Evolutionary conservation across 2,888 invertebrate species (phyloP).

Genomic region (Caenorhabditis drosophilae): DNA sequence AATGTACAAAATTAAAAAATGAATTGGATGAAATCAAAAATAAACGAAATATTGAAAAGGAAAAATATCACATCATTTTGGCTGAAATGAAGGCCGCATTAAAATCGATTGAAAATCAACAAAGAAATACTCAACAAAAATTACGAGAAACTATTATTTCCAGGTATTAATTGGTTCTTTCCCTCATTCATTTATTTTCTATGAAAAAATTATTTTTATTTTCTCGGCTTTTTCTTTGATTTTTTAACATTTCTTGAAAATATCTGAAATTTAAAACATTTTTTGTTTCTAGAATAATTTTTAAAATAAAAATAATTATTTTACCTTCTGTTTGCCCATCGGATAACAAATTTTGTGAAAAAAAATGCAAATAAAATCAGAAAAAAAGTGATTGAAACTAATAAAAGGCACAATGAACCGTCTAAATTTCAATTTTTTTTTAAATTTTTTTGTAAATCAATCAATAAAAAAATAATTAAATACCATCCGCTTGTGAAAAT

Average conservation of each 20-base stretch:
- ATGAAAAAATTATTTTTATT: no score
- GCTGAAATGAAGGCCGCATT: slow-evolving; percentile 15
- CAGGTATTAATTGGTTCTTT: no score
- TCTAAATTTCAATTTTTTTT: no score
- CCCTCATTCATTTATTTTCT: no score
- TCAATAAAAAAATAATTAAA: no score
- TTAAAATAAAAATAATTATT: not conserved
- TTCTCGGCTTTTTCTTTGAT: no score
- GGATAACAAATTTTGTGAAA: slow-evolving; percentile 30
- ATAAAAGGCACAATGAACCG: slow-evolving; percentile 29
- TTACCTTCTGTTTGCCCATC: slow-evolving; percentile 10
- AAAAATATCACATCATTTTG: slow-evolving; percentile 15
- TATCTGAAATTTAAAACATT: no score
- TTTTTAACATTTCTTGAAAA: no score
- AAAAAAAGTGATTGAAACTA: slow-evolving; percentile 35
- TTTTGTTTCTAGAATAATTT: no score
- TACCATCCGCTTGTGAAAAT: not conserved
- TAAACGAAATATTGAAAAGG: slow-evolving; percentile 14
- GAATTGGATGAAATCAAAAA: not conserved
- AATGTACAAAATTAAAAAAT: not conserved
- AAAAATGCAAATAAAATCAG: slow-evolving; percentile 40
- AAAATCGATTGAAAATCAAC: slow-evolving; percentile 15
- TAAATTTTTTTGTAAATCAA: no score
- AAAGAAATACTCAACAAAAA: slow-evolving; percentile 11
- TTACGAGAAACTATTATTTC: slow-evolving; percentile 5